Base-by-base conservation (phyloP, 2,113 vertebrate genomes). In the Bufo gargarizans region DNA sequence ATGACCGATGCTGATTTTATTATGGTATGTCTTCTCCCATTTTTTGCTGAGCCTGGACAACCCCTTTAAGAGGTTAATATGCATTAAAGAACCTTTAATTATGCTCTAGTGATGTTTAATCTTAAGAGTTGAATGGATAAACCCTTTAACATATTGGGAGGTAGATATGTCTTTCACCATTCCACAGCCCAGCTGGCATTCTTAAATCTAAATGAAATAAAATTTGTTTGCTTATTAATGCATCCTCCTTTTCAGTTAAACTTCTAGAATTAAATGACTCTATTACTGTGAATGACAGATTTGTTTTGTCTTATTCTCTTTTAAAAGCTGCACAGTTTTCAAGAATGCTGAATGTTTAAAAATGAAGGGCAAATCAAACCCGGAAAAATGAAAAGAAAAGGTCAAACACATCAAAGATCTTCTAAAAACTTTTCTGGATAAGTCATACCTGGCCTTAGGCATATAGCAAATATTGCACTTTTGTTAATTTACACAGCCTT, bases 341-440 rank as follows among this genome's bases (percentile, higher is more conserved):
- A 83, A 10, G 33, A 83, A 22, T 67, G 81, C 81, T 83, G 81
- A 83, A 69, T 83, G 19, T 53, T 67, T 67, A 83, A 83, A 83
- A 83, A 83, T 83, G 81, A 83, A 83, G 81, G 81, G 81, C 61
- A 83, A 83, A 83, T 83, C 81, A 83, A 65, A 83, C 45, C 61
- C 61, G n/a, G 50, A 65, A 33, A 67, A 82, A 83, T 13, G 3
- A 55, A 80, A 83, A 83, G 17, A 83, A 83, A 83, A 83, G 81
- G 81, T 83, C 81, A 83, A 69, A 83, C 47, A 83, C 81, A 83
- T 83, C 81, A 83, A 83, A 65, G 81, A 65, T 83, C 81, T 69
- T 69, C 61, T 83, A 69, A 83, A 83, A 83, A 83, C 61, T 69
- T 83, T 67, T 53, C 61, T 82, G 81, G 20, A 83, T 83, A 83